These are phyloP conservation scores for Blastomussa wellsi DNA, from an alignment of 92 coral and sea anemone species.

Conservation along the genomic window DNA sequence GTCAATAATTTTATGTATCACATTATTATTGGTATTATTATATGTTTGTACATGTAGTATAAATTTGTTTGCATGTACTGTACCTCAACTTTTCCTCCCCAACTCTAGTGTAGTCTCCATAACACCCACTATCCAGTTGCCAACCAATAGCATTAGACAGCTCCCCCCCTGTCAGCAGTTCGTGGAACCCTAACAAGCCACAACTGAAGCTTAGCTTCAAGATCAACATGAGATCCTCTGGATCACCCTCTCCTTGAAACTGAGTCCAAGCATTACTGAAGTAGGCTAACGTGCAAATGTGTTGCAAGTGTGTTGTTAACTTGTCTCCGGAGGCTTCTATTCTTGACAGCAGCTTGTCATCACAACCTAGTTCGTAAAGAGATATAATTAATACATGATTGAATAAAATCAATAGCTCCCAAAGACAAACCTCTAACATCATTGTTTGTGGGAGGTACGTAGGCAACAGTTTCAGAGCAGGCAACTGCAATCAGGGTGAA, in stretches of 20 bases:
- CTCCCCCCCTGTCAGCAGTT: constrained; percentile 6
- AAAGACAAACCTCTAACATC: too few relatives aligned
- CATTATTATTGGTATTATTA: too few relatives aligned
- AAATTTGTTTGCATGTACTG: too few relatives aligned
- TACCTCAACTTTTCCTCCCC: constrained; percentile 22
- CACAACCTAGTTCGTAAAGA: constrained; percentile 23
- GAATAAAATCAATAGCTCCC: too few relatives aligned
- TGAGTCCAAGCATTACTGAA: not conserved
- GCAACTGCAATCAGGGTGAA: too few relatives aligned
- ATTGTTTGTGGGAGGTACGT: too few relatives aligned
- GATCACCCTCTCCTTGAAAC: constrained; percentile 6
- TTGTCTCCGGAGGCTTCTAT: not conserved
- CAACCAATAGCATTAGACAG: constrained; percentile 22
- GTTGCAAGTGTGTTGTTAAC: not conserved
- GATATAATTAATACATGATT: not conserved
- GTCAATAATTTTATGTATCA: too few relatives aligned
- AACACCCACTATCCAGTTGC: constrained; percentile 40
- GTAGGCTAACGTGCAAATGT: constrained; percentile 22
- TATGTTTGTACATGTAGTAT: too few relatives aligned
- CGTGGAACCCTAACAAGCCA: constrained; percentile 30
- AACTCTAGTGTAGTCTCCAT: constrained; percentile 22
- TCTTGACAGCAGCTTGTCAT: not conserved
- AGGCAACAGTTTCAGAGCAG: too few relatives aligned
- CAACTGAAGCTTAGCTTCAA: constrained; percentile 31
- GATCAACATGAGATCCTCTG: constrained; percentile 11